phyloP scores from a whole-genome alignment of 2,888 invertebrate genomes.

The Trissoscelio sp. region DNA sequence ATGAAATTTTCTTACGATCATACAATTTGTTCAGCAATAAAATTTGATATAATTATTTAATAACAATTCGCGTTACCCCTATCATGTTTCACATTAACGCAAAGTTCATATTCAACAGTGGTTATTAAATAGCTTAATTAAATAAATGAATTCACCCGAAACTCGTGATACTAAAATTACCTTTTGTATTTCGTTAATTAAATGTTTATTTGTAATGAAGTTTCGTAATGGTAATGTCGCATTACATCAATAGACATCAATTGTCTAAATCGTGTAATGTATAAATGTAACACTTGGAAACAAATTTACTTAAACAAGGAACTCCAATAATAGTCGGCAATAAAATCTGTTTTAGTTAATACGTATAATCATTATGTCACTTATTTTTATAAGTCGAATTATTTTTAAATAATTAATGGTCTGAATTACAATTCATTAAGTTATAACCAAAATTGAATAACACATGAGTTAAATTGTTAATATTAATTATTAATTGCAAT shows the following conservation, averaged over 20 bases:
- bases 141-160: conserved; percentile 19
- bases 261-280: conserved; percentile 35
- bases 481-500: too few relatives aligned
- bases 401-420: too few relatives aligned
- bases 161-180: conserved; percentile 19
- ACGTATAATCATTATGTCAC: neutral
- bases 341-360: conserved; percentile 4
- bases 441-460: too few relatives aligned
- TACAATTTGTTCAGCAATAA: too few relatives aligned
- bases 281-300: conserved; percentile 19
- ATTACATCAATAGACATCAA: conserved; percentile 28
- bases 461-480: too few relatives aligned
- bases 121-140: conserved; percentile 16
- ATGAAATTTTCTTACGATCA: too few relatives aligned
- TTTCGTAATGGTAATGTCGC: conserved; percentile 13
- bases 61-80: neutral
- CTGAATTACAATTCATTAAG: too few relatives aligned
- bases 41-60: neutral
- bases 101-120: neutral
- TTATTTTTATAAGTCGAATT: too few relatives aligned
- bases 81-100: neutral
- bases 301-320: conserved; percentile 32
- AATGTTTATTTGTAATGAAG: conserved; percentile 28
- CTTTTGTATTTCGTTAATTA: conserved; percentile 23
- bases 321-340: conserved; percentile 19